Evolutionary conservation across 2,113 vertebrate species (phyloP).

Genomic region (Cebidichthys violaceus): DNA sequence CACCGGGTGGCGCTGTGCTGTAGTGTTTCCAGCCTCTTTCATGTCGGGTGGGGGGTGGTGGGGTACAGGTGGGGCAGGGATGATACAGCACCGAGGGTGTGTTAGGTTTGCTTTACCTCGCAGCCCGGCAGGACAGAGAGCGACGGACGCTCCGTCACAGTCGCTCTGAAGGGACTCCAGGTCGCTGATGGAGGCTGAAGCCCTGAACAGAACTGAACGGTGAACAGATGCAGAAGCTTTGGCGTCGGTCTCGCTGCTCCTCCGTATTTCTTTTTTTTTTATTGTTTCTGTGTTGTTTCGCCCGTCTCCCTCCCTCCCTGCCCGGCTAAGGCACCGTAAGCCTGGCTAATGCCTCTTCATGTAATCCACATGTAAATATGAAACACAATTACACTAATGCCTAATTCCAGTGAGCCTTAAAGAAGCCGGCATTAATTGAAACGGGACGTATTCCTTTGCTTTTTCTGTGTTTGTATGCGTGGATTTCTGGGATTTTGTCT

Average conservation of each 20-base stretch:
- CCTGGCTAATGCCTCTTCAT: slow-evolving; percentile 51
- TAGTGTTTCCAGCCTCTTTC: slow-evolving; percentile 68
- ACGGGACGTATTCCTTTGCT: slow-evolving; percentile 2
- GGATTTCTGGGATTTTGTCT: slow-evolving; percentile 53
- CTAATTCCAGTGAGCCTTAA: slow-evolving; percentile 49
- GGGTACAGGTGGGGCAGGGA: slow-evolving; percentile 69
- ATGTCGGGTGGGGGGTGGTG: slow-evolving; percentile 25
- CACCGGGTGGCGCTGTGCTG: slow-evolving; percentile 75
- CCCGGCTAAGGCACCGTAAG: slow-evolving; percentile 39
- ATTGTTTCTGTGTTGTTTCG: slow-evolving; percentile 25
- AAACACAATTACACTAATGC: slow-evolving; percentile 39
- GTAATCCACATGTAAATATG: slow-evolving; percentile 61
- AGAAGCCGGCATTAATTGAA: slow-evolving; percentile 34
- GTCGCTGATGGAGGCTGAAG: slow-evolving; percentile 49
- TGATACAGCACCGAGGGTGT: slow-evolving; percentile 30
- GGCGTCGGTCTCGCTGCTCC: background rate
- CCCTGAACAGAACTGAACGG: slow-evolving; percentile 29
- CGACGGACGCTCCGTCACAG: background rate
- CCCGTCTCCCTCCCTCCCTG: slow-evolving; percentile 26
- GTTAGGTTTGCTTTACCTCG: slow-evolving; percentile 31
- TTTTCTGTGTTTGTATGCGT: slow-evolving; percentile 41
- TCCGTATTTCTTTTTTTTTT: slow-evolving; percentile 16
- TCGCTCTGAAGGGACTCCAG: slow-evolving; percentile 37
- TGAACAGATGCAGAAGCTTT: slow-evolving; percentile 64
- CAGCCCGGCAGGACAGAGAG: background rate